These are phyloP conservation scores for Tenthredo amoena DNA, from an alignment of 2,888 invertebrate genomes.

Conservation along the genomic window DNA sequence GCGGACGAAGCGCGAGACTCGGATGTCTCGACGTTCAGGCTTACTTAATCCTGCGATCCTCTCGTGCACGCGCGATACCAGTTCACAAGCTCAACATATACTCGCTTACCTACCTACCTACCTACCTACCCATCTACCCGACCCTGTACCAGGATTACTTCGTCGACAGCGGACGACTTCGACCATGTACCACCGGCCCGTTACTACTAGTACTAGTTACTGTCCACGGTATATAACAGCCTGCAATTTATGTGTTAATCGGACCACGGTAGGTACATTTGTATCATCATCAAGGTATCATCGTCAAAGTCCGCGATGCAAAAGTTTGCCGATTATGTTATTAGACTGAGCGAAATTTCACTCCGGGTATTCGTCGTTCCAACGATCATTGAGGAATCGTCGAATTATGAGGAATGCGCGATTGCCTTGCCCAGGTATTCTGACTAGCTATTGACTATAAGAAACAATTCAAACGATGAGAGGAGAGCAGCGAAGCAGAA, in stretches of 20 bases:
- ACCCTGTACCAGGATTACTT: slow-evolving; percentile 24
- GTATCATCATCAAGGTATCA: not conserved
- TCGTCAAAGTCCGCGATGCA: not conserved
- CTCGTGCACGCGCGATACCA: slow-evolving; percentile 37
- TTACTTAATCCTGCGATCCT: slow-evolving; percentile 15
- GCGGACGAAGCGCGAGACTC: not conserved
- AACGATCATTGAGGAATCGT: not conserved
- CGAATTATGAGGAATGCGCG: not conserved
- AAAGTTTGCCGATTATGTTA: not conserved
- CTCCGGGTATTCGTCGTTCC: not conserved
- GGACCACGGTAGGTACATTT: not conserved
- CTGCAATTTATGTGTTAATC: slow-evolving; percentile 27
- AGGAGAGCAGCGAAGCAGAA: not conserved
- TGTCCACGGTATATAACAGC: slow-evolving; percentile 11
- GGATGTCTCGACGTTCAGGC: slow-evolving; percentile 1
- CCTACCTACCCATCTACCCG: too few relatives aligned
- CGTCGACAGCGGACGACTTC: slow-evolving; percentile 26
- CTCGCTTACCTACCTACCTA: not conserved
- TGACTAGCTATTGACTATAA: not conserved
- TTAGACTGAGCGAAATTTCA: not conserved
- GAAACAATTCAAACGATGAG: not conserved
- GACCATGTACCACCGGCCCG: not conserved
- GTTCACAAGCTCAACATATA: not conserved
- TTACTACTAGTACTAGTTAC: slow-evolving; percentile 21
- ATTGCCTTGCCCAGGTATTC: not conserved